These are phyloP conservation scores for Peromyscus californicus DNA, from an alignment of 2,113 vertebrate genomes.

Conservation along the genomic window DNA sequence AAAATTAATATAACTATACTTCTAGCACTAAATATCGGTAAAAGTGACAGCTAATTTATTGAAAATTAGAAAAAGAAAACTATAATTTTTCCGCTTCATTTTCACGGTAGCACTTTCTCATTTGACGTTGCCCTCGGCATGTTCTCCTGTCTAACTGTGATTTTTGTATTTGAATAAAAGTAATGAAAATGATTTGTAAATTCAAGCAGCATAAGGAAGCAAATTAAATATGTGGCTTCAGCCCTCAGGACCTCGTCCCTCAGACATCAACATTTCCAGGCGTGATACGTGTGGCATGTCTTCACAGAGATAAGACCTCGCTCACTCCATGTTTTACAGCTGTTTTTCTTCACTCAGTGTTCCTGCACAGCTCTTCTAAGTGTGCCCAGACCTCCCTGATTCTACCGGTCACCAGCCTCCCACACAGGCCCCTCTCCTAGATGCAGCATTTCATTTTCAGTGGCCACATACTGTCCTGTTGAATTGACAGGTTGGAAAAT, in stretches of 20 bases:
- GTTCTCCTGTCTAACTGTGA: not conserved
- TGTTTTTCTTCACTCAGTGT: not conserved
- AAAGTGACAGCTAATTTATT: conserved; percentile 28
- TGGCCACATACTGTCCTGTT: not conserved
- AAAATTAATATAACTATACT: not conserved
- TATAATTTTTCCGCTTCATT: not conserved
- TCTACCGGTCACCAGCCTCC: not conserved
- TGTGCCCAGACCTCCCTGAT: not conserved
- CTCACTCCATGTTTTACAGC: not conserved
- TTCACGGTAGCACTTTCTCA: not conserved
- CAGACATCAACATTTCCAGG: not conserved
- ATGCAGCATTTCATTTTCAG: not conserved
- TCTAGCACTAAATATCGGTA: conserved; percentile 38
- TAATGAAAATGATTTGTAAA: not conserved
- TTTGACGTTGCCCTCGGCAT: not conserved
- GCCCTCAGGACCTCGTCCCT: not conserved
- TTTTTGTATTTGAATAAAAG: conserved; percentile 59
- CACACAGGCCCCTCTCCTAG: not conserved
- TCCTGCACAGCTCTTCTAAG: not conserved
- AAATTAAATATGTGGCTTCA: conserved; percentile 1
- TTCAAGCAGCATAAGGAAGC: not conserved
- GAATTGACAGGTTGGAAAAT: not conserved
- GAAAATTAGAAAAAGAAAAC: conserved; percentile 20
- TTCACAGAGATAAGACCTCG: not conserved
- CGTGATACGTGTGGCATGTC: not conserved